Evolutionary conservation across 2,113 vertebrate species (phyloP), one percentile per base, ranked within the genome.

Genomic region (Centropus unirufus): DNA sequence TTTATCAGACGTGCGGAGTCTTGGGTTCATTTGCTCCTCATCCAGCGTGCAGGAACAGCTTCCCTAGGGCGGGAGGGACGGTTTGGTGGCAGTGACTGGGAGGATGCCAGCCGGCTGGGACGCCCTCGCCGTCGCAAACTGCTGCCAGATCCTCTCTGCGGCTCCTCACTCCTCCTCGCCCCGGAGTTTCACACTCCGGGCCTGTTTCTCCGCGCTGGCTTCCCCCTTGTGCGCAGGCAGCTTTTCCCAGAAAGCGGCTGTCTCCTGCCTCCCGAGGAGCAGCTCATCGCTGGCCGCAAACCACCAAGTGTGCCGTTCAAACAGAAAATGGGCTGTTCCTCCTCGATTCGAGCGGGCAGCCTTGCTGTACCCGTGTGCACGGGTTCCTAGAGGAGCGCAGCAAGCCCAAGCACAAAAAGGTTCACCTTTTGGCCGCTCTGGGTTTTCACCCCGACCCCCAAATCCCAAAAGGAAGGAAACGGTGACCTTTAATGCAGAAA

Each of bases 211-310:
- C 16, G 36, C 0, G 7, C 1, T 20, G 81, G 39, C 49, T 90
- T 88, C 75, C 30, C 47, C 9, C 47, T 80, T 21, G 18, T 9
- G 47, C 0, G 3, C 21, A 30, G 74, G 34, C 30, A 83, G 15
- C 30, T 90, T 36, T 84, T 69, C n/a, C 64, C 80, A 67, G 68
- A 92, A 85, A 66, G 70, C 91, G 92, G 87, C 89, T 95, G 89
- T 62, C 82, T 92, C 83, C 91, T 92, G 92, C 84, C 80, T 84
- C 62, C 73, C 40, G 77, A 61, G 72, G 68, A 80, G 42, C 52
- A 42, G 44, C 57, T 87, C 59, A 70, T 63, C 42, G 61, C 75
- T 27, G 39, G 55, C 84, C 85, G 77, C 83, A 86, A 59, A 75
- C 76, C 83, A 52, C 64, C 4, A 66, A 67, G 29, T 6, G 23